These are phyloP conservation scores for Channa argus DNA, from an alignment of 2,113 vertebrate species.

Conservation along the genomic window DNA sequence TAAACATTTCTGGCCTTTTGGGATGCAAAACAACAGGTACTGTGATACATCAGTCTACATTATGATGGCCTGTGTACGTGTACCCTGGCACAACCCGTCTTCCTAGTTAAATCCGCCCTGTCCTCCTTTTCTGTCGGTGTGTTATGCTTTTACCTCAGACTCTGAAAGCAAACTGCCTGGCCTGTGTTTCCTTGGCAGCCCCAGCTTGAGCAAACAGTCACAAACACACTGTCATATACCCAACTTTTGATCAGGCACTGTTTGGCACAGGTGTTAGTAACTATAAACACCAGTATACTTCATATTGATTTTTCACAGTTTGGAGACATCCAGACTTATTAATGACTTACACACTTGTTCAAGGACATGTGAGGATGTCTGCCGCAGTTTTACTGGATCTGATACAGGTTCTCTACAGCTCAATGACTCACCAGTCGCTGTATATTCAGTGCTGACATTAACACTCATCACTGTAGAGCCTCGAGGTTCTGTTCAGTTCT, in stretches of 20 bases:
- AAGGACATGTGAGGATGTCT: constrained; percentile 42
- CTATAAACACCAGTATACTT: constrained; percentile 46
- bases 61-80: constrained; percentile 12
- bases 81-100: background rate
- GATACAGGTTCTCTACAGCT: constrained; percentile 25
- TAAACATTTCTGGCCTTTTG: constrained; percentile 25
- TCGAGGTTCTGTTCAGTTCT: constrained; percentile 15
- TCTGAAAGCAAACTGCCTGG: constrained; percentile 37
- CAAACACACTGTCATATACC: constrained; percentile 50
- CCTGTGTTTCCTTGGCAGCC: constrained; percentile 20
- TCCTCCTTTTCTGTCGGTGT: constrained; percentile 7
- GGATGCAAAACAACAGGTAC: background rate
- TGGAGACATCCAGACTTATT: constrained; percentile 37
- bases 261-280: constrained; percentile 24
- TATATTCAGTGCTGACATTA: constrained; percentile 44
- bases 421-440: constrained; percentile 57
- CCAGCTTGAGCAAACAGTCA: constrained; percentile 53
- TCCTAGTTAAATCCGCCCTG: background rate
- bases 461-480: constrained; percentile 27
- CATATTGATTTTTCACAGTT: constrained; percentile 58
- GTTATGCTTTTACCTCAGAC: constrained; percentile 13
- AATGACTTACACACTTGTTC: constrained; percentile 46
- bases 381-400: constrained; percentile 39
- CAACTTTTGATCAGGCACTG: constrained; percentile 52
- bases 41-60: background rate